Base-by-base conservation (phyloP, 2,113 vertebrate genomes). In the Pteronura brasiliensis region DNA sequence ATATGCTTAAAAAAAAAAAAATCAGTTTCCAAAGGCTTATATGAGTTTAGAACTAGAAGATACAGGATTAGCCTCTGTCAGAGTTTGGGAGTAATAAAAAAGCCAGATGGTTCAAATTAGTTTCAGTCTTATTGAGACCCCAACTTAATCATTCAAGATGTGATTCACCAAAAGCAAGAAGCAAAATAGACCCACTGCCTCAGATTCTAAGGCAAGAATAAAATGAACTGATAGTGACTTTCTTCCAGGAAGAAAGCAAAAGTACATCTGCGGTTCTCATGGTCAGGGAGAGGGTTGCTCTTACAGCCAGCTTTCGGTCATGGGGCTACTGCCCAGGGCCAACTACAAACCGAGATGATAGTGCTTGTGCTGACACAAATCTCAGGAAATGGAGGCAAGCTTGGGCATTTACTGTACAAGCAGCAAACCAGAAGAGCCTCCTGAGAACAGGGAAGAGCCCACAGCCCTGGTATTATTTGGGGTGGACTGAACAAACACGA, bases 201-300 rank as follows among this genome's bases (percentile, higher is more conserved):
- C 55, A 80, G 88, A 81, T 88, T 47, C 91, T 93, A 93, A 92
- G 93, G 90, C 17, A 92, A 36, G 39, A 93, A 90, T 90, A 85
- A 94, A 90, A 95, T 36, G 93, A 85, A 95, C 7, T 4, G 85
- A 96, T 7, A 74, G 36, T 82, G 72, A 89, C 59, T 95, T 95
- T 92, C 67, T 86, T 90, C 49, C 74, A 84, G 74, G 80, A 96
- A 92, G 94, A 87, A 94, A 83, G 72, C 82, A 77, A 52, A 90
- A 93, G 47, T 36, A 36, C 47, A 79, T 61, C 74, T 63, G 44
- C 7, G 79, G 55, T 92, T 92, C 80, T 93, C 34, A 80, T 29
- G 79, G 39, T 69, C 83, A 80, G 79, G 95, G 44, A 90, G 15
- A 57, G 17, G 9, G 44, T 14, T 36, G 29, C 7, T 90, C 52